Base-by-base conservation (phyloP, 2,113 vertebrate species). In the Leptosomus discolor region DNA sequence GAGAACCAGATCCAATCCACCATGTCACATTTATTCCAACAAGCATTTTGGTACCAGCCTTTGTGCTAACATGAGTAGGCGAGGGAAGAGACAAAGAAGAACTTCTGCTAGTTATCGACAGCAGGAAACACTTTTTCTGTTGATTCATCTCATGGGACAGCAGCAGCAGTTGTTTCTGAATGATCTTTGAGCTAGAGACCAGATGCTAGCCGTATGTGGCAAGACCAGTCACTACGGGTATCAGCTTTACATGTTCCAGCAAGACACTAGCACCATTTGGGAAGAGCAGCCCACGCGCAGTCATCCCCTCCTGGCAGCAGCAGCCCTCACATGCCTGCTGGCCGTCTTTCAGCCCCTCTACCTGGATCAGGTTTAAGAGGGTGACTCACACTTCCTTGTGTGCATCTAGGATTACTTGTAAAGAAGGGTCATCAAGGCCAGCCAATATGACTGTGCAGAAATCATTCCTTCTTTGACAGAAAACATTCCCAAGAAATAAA, bases 391-490 rank as follows among this genome's bases (percentile, higher is more conserved):
- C 94, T 92, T 95, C 88, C 88, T 79, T 12, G 1, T 51, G 50
- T 20, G 29, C 61, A 11, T 95, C 83, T 94, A 87, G 80, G 50
- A 91, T 92, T 97, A 92, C 89, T 41, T 30, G 39, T 8, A 82
- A 78, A 27, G 48, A 89, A 81, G 48, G 65, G 57, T 79, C 77
- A 91, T 7, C 15, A 12, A 88, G 91, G 85, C 22, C 71, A 94
- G 71, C 36, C 82, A 87, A 75, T 8, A 78, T 91, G 94, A 93
- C 85, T 86, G n/a, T 53, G 88, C 83, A 95, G 68, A 94, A 95
- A 61, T 70, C 57, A 86, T 57, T 71, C 79, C 46, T 88, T 13
- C 69, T 48, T 68, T 85, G 83, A 70, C 94, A 93, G 74, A 90
- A 93, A 60, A 70, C 0, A 0, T 76, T 88, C 84, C 87, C 90